phyloP scores from a whole-genome alignment of 2,888 invertebrate genomes.

The Lepidochrysops patricia region DNA sequence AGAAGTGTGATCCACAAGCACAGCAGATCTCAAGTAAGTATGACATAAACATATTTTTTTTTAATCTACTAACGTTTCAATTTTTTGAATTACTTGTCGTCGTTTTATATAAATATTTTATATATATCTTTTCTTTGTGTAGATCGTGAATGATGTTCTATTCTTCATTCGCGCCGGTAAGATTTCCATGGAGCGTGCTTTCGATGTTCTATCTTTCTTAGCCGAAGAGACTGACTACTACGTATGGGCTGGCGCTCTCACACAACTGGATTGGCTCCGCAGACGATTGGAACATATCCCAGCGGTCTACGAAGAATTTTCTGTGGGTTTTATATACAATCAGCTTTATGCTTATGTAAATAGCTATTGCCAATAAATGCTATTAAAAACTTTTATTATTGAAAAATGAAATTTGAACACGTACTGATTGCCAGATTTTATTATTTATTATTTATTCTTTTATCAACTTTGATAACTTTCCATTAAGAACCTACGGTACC shows the following conservation, averaged over 20 bases:
- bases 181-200: conserved; percentile 69
- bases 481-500: too few relatives aligned
- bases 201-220: conserved; percentile 80
- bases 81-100: too few relatives aligned
- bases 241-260: conserved; percentile 82
- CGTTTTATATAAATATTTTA: background rate
- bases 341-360: too few relatives aligned
- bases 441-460: too few relatives aligned
- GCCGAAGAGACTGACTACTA: conserved; percentile 79
- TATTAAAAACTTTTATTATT: too few relatives aligned
- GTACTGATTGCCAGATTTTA: too few relatives aligned
- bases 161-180: conserved; percentile 77
- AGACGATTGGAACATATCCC: conserved; percentile 51
- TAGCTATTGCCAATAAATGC: too few relatives aligned
- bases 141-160: conserved; percentile 84
- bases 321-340: conserved; percentile 38
- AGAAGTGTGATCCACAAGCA: conserved; percentile 73
- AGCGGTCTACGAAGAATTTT: conserved; percentile 38
- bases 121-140: conserved; percentile 6
- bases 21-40: conserved; percentile 81
- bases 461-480: too few relatives aligned
- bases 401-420: too few relatives aligned
- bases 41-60: too few relatives aligned
- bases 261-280: conserved; percentile 67
- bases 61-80: too few relatives aligned